Conservation (phyloP, 1,140 invertebrate species). For the Bombyx mori region DNA sequence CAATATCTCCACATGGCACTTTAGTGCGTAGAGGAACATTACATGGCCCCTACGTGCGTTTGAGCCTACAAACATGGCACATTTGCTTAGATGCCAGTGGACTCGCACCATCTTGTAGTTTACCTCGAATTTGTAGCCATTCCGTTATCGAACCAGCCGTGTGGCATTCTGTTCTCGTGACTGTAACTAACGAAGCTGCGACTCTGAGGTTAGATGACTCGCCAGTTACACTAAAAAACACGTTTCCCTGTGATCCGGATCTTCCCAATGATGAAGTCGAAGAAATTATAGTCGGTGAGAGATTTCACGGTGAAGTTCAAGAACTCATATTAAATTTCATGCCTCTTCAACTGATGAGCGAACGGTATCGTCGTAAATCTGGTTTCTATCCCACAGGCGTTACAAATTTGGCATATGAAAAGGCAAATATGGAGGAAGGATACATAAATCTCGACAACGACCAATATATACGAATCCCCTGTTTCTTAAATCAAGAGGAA, state of each 20-base stretch:
- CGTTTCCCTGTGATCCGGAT: slow-evolving; percentile 47
- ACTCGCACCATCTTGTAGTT: slow-evolving; percentile 27
- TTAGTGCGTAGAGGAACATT: slow-evolving; percentile 34
- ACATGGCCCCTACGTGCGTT: slow-evolving; percentile 29
- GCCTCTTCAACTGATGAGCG: slow-evolving; percentile 33
- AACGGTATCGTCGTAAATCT: slow-evolving; percentile 18
- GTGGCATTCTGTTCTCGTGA: slow-evolving; percentile 45
- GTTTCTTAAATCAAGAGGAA: slow-evolving; percentile 36
- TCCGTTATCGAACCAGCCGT: slow-evolving; percentile 30
- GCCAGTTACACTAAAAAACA: slow-evolving; percentile 24
- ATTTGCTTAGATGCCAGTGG: slow-evolving; percentile 49
- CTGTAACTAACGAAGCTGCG: slow-evolving; percentile 42
- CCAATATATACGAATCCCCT: slow-evolving; percentile 47
- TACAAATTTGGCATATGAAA: slow-evolving; percentile 50
- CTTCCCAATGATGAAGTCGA: slow-evolving; percentile 36
- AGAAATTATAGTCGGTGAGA: slow-evolving; percentile 43
- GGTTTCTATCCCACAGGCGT: slow-evolving; percentile 32
- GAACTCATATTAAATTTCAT: slow-evolving; percentile 55
- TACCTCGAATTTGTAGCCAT: slow-evolving; percentile 40
- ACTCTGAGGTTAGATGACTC: slow-evolving; percentile 44
- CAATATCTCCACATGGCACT: slow-evolving; percentile 48
- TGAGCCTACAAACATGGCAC: slow-evolving; percentile 55
- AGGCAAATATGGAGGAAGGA: slow-evolving; percentile 42
- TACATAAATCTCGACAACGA: slow-evolving; percentile 37
- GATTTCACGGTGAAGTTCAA: slow-evolving; percentile 51